These are phyloP conservation scores for Tachuris rubrigastra DNA, from an alignment of 2,113 vertebrate species.

Conservation along the genomic window DNA sequence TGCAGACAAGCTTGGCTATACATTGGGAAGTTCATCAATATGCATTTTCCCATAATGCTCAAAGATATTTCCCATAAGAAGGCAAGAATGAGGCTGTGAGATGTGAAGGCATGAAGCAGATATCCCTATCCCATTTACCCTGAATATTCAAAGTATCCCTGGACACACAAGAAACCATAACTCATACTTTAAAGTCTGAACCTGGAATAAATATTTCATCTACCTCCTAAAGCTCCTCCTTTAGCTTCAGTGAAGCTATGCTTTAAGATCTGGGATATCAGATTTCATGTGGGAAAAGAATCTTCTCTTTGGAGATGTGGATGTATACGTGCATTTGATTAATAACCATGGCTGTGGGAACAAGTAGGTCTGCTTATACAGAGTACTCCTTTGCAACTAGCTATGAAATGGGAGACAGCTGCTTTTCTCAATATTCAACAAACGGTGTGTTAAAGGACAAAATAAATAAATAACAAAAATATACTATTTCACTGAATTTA, in stretches of 20 bases:
- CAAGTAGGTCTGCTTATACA: background rate
- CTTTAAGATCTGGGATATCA: background rate
- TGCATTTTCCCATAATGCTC: background rate
- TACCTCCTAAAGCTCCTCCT: background rate
- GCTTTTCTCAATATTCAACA: background rate
- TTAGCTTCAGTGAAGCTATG: background rate
- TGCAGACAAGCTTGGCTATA: background rate
- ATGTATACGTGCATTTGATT: background rate
- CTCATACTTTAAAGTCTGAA: background rate
- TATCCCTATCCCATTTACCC: background rate
- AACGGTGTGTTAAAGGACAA: background rate
- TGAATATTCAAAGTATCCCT: background rate
- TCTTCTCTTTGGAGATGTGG: background rate
- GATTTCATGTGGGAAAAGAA: rapidly evolving
- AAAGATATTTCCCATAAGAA: background rate
- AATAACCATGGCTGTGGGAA: background rate
- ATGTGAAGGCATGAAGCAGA: background rate
- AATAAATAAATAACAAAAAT: background rate
- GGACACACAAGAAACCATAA: background rate
- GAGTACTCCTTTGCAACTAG: background rate
- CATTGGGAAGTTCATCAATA: background rate
- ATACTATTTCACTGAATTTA: background rate
- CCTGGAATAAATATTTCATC: background rate
- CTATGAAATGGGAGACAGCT: background rate
- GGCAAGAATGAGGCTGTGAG: background rate